phyloP scores from a whole-genome alignment of 2,888 invertebrate species.

The Andrena marginata region DNA sequence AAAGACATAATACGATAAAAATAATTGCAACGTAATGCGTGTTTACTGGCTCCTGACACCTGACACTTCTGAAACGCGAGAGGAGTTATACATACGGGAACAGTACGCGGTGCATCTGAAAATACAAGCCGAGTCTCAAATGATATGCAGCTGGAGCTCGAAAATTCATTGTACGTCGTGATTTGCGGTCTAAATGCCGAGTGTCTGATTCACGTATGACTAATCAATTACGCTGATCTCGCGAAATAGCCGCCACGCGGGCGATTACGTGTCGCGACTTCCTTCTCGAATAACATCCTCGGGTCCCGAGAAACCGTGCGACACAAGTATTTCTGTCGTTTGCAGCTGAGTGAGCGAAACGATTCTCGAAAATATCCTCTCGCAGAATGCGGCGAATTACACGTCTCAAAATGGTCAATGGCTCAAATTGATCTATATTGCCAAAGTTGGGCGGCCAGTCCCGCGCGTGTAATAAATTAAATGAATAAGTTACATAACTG shows the following conservation, averaged over 20 bases:
- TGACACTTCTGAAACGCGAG: slow-evolving; percentile 14
- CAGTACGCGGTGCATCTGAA: slow-evolving; percentile 22
- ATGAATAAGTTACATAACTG: slow-evolving; percentile 20
- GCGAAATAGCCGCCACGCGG: slow-evolving; percentile 19
- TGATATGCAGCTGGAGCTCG: neutral
- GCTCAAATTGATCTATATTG: slow-evolving; percentile 2
- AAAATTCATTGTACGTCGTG: slow-evolving; percentile 18
- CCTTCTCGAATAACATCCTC: neutral
- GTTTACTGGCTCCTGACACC: slow-evolving; percentile 9
- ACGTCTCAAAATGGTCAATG: neutral
- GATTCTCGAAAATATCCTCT: neutral
- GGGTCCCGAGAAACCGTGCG: neutral
- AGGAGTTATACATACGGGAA: neutral
- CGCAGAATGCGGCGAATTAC: neutral
- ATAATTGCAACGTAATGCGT: slow-evolving; percentile 19
- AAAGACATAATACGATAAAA: slow-evolving; percentile 29
- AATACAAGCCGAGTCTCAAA: slow-evolving; percentile 21
- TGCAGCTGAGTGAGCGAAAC: neutral
- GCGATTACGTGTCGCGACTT: neutral
- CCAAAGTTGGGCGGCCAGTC: neutral
- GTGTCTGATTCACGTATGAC: slow-evolving; percentile 28
- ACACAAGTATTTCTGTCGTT: neutral
- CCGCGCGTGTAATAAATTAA: slow-evolving; percentile 32
- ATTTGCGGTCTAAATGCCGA: slow-evolving; percentile 14
- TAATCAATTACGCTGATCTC: slow-evolving; percentile 41